These are phyloP conservation scores for Drosophila navojoa DNA, from an alignment of 1,140 invertebrate species.

Conservation along the genomic window DNA sequence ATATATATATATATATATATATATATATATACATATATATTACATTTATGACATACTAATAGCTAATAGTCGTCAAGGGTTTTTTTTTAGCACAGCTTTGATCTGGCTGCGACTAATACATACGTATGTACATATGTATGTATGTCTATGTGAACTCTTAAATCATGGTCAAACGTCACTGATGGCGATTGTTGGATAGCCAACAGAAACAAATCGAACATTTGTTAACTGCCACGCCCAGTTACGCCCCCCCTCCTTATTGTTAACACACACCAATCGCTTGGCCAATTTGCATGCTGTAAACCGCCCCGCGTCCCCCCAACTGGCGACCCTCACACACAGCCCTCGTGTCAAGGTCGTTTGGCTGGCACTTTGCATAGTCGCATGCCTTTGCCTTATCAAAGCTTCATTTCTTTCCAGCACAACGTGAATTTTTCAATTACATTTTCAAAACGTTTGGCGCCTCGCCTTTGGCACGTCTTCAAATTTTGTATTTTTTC, in stretches of 20 bases:
- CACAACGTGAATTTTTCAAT: conserved; percentile 47
- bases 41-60: neutral
- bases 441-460: conserved; percentile 61
- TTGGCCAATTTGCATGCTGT: neutral
- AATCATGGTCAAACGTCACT: neutral
- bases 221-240: neutral
- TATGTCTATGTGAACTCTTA: neutral
- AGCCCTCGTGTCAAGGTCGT: conserved; percentile 34
- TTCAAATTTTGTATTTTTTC: conserved; percentile 32
- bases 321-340: neutral
- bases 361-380: neutral
- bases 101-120: neutral
- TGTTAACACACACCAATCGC: neutral
- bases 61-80: neutral
- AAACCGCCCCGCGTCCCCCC: neutral
- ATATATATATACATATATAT: too few relatives aligned
- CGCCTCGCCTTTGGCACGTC: conserved; percentile 13
- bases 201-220: neutral
- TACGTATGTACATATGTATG: too few relatives aligned
- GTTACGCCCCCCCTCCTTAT: neutral
- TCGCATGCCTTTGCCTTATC: neutral
- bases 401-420: neutral
- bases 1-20: too few relatives aligned
- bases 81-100: neutral
- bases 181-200: neutral